Conservation (phyloP, 2,797 vertebrate species). For the Gephyroberyx darwinii region DNA sequence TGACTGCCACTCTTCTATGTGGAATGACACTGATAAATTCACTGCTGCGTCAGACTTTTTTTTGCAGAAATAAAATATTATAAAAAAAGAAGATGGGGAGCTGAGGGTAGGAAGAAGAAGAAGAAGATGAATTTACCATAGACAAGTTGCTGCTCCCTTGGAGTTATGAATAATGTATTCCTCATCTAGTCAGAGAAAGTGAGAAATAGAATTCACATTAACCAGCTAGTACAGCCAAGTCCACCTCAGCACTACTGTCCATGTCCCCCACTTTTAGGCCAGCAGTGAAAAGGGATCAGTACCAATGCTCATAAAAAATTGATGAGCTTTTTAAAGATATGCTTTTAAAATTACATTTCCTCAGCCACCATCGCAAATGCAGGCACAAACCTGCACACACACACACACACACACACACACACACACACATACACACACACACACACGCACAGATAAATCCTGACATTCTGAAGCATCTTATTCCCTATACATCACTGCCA, state of each 20-base stretch:
- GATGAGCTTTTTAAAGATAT: constrained; percentile 73
- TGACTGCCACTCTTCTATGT: constrained; percentile 34
- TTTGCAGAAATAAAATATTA: constrained; percentile 73
- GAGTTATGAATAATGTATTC: constrained; percentile 84
- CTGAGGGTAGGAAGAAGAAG: constrained; percentile 49
- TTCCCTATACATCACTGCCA: constrained; percentile 38
- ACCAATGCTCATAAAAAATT: constrained; percentile 58
- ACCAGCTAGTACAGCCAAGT: constrained; percentile 70
- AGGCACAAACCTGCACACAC: constrained; percentile 29
- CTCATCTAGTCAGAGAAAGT: constrained; percentile 77
- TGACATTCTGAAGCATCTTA: constrained; percentile 38
- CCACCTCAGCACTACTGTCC: constrained; percentile 66
- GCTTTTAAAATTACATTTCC: constrained; percentile 54
- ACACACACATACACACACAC: constrained; percentile 37
- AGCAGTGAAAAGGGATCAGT: constrained; percentile 52
- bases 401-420: constrained; percentile 23
- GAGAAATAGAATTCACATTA: constrained; percentile 83
- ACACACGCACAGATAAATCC: constrained; percentile 28
- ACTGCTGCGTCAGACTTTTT: constrained; percentile 79
- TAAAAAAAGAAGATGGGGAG: constrained; percentile 60
- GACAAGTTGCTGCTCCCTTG: constrained; percentile 80
- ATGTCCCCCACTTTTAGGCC: constrained; percentile 26
- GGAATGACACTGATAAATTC: constrained; percentile 75
- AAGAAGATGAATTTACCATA: constrained; percentile 77
- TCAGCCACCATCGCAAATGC: constrained; percentile 36